Conservation (phyloP, 92 coral and sea anemone species). For the Ricordea florida region DNA sequence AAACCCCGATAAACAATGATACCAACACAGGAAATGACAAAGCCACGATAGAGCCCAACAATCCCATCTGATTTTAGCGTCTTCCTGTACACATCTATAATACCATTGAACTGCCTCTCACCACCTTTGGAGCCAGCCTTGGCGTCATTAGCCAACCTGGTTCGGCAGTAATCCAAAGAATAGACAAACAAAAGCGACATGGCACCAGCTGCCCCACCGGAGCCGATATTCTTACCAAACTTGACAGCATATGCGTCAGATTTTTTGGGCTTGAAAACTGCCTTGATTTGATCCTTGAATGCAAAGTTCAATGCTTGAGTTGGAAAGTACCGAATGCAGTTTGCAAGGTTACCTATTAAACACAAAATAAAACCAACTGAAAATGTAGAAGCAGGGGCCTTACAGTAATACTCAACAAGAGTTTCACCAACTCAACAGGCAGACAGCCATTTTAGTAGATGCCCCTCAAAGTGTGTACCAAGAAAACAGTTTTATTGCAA, state of each 20-base stretch:
- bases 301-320: constrained; percentile 99
- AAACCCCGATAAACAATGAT: constrained; percentile 95
- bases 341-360: constrained; percentile 91
- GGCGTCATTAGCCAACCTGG: constrained; percentile 98
- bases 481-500: no score
- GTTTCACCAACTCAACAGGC: no score
- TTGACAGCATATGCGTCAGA: constrained; percentile 63
- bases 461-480: no score
- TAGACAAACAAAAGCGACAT: constrained; percentile 96
- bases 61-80: constrained; percentile 93
- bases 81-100: constrained; percentile 90
- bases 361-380: no score
- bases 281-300: constrained; percentile 95
- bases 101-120: constrained; percentile 98
- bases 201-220: constrained; percentile 99
- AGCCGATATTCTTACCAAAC: constrained; percentile 87
- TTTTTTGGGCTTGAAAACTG: constrained; percentile 91
- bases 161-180: constrained; percentile 97
- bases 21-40: constrained; percentile 97
- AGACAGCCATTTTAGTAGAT: no score
- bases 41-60: constrained; percentile 92
- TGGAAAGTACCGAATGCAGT: constrained; percentile 97
- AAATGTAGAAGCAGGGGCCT: no score
- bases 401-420: no score
- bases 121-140: constrained; percentile 91